Evolutionary conservation across 30 jellyfish, hydroid and myxozoan genomes (phyloP), one percentile per base, ranked within the genome.

Genomic region (Turritopsis rubra): DNA sequence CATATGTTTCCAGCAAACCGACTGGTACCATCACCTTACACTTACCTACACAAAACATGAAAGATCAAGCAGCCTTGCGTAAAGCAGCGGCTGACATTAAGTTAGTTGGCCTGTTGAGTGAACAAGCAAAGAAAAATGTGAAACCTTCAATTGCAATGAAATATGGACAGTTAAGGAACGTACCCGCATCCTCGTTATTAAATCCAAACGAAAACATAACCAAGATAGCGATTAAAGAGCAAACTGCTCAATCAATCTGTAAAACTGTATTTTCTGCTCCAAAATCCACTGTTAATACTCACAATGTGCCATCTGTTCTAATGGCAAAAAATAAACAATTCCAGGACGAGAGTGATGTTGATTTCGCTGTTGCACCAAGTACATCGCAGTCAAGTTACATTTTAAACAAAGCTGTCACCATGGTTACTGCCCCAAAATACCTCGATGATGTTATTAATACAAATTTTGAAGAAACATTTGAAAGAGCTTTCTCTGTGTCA

Each of bases 31-130:
- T 74, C 52, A 74, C 82, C 18, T 52, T 74, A 1, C 82, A 74
- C 82, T 1, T 74, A 0, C 82, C 82, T 16, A 74, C 52, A 13
- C 82, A 74, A 29, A 30, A 22, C 27, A 23, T 26, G 54, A 74
- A 74, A 29, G 82, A 74, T n/a, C 53, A 21, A 26, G 24, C 52
- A 0, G n/a, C 60, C 18, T 21, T 74, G 65, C 19, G 41, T 73
- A 74, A 74, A 30, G 82, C 82, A n/a, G 82, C 82, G 19, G 28
- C 82, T 7, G 82, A 74, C 21, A 74, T 74, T 74, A 74, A 74
- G 41, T 29, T 74, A 29, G 65, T 74, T 29, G 82, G 82, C 9
- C 18, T 74, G 82, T n/a, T 74, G 41, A 74, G 65, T 74, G 54
- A 74, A 71, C 53, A 74, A 24, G 24, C 82, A 8, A 74, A 74